Conservation (phyloP, 2,888 invertebrate genomes). For the Nomada fucata region DNA sequence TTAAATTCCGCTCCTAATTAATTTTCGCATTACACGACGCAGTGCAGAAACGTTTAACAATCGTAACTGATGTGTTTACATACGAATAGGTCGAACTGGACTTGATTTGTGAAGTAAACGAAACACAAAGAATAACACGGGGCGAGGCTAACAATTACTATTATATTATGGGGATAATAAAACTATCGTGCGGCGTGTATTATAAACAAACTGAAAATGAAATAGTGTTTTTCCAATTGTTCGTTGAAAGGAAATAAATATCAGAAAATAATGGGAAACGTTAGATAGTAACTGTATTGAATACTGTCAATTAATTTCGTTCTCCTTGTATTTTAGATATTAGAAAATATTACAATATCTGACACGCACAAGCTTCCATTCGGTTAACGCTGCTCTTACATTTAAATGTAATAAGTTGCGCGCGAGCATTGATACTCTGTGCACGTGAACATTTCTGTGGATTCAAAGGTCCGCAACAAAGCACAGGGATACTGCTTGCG, state of each 20-base stretch:
- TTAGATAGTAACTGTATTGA: background rate
- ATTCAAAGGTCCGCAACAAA: conserved; percentile 65
- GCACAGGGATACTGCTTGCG: conserved; percentile 3
- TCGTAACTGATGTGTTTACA: conserved; percentile 19
- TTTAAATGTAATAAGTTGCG: conserved; percentile 1
- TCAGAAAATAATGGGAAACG: background rate
- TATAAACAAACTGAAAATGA: background rate
- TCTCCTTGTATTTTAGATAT: background rate
- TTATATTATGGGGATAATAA: background rate
- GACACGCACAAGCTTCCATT: background rate
- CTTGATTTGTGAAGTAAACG: background rate
- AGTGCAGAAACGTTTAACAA: background rate
- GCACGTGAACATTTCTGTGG: conserved; percentile 62
- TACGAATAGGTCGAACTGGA: conserved; percentile 6
- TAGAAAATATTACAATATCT: background rate
- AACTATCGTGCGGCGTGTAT: background rate
- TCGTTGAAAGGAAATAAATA: background rate
- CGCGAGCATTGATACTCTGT: conserved; percentile 43
- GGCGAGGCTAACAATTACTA: background rate
- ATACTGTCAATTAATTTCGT: background rate
- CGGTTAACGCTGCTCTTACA: background rate
- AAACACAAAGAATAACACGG: background rate
- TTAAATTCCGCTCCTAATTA: background rate
- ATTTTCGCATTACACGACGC: too few species aligned
- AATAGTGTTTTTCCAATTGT: background rate